phyloP scores from a whole-genome alignment of 2,797 vertebrate species.

The Rhabdomys pumilio region DNA sequence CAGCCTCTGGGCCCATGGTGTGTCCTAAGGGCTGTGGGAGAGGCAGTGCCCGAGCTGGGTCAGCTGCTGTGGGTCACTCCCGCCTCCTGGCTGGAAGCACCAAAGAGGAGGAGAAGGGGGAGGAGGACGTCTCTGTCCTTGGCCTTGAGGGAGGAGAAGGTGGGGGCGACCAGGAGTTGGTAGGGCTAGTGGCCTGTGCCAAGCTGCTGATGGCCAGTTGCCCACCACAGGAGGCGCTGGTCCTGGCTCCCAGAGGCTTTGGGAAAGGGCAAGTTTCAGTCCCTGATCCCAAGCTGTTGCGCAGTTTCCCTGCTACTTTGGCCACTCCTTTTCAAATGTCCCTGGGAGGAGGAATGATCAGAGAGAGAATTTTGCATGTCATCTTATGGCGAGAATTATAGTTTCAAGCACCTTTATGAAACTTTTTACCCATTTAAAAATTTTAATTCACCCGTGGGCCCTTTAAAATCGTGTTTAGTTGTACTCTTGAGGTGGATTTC shows the following conservation, averaged over 20 bases:
- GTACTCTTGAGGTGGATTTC: background rate
- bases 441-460: background rate
- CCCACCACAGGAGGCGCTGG: background rate
- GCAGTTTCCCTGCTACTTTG: conserved; percentile 35
- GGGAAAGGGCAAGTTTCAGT: background rate
- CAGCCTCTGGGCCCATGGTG: conserved; percentile 83
- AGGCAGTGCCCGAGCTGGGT: conserved; percentile 80
- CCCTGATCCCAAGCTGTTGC: background rate
- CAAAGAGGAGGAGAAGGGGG: conserved; percentile 76
- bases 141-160: conserved; percentile 19
- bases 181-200: background rate
- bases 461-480: background rate
- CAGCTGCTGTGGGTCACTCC: conserved; percentile 84
- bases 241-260: background rate
- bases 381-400: background rate
- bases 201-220: background rate
- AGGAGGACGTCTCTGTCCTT: conserved; percentile 65
- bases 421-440: background rate
- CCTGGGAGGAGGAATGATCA: background rate
- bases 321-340: background rate
- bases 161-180: conserved; percentile 7
- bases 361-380: background rate
- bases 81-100: conserved; percentile 83
- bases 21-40: conserved; percentile 75
- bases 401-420: background rate